Base-by-base conservation (phyloP, 2,888 invertebrate genomes). In the Amblyjoppa fuscipennis region DNA sequence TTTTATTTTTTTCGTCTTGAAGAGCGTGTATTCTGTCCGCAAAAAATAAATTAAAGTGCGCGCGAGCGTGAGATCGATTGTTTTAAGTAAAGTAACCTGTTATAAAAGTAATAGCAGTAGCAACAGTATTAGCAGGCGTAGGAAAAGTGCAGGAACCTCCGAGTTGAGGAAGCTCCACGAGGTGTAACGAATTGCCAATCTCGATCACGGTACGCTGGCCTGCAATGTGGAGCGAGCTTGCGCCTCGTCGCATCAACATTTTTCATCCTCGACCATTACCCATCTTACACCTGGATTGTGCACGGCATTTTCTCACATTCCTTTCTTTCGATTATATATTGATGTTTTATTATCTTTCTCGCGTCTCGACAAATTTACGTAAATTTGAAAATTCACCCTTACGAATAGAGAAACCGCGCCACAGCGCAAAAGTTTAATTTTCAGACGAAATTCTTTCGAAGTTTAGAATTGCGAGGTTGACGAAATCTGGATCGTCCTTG, bases 151-250 rank as follows among this genome's bases (percentile, higher is more conserved):
- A 28, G 20, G 20, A 20, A 20, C 20, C 20, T 20, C 20, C 66
- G 70, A 74, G 76, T 51, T 34, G 41, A 68, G 73, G 38, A 76
- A 66, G 84, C 80, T 85, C 86, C 75, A 87, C 83, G 85, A 85
- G 87, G 87, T 87, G 88, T 90, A 90, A 91, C 91, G 91, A 91
- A 91, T 91, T 90, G 91, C 89, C 91, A 91, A 91, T 91, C 91
- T 91, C 90, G 73, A 87, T 87, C 81, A 74, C 73, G 83, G 81
- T 87, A 83, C 84, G 66, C 53, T 75, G 69, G 69, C 61, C 75
- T 76, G n/a, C 73, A 71, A 69, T 38, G 45, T 51, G 64, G 59
- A 25, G 38, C 38, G 51, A 53, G 56, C 82, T 64, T 73, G 77
- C 80, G 53, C 83, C 73, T 61, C 84, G 86, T 87, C 87, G 85